These are phyloP conservation scores for Petrocephalus microphthalmus DNA, from an alignment of 2,113 vertebrate genomes.

Conservation along the genomic window DNA sequence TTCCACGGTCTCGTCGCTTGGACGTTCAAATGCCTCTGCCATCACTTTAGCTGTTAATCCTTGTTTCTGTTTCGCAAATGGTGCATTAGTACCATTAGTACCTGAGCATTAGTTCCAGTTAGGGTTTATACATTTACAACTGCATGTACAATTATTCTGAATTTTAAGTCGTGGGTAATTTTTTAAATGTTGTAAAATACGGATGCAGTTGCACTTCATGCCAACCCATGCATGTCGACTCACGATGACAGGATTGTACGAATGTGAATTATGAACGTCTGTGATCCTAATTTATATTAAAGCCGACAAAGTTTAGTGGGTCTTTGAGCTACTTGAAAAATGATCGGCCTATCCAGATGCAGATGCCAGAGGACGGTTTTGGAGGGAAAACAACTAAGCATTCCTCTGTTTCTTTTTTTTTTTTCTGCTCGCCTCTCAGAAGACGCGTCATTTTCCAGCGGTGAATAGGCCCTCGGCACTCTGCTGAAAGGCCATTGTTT, in stretches of 20 bases:
- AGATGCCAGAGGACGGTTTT: conserved; percentile 31
- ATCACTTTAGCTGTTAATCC: neutral
- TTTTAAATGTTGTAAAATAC: neutral
- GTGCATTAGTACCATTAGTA: no score
- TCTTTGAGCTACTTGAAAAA: neutral
- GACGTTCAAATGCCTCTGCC: neutral
- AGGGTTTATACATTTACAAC: neutral
- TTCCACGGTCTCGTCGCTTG: neutral
- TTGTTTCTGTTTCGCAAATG: neutral
- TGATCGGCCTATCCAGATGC: conserved; percentile 2
- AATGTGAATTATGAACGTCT: neutral
- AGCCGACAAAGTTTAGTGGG: neutral
- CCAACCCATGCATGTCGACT: neutral
- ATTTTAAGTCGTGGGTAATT: neutral
- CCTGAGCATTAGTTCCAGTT: no score
- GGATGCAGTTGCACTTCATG: neutral
- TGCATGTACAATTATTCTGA: neutral
- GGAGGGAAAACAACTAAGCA: conserved; percentile 37
- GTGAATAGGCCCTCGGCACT: conserved; percentile 32
- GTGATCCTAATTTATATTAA: neutral
- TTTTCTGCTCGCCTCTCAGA: neutral
- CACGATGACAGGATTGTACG: neutral
- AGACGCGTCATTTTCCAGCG: conserved; percentile 32
- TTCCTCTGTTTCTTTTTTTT: conserved; percentile 14
- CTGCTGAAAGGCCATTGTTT: conserved; percentile 33